Base-by-base conservation (phyloP, 92 coral and sea anemone genomes). In the Virgularia gustaviana region DNA sequence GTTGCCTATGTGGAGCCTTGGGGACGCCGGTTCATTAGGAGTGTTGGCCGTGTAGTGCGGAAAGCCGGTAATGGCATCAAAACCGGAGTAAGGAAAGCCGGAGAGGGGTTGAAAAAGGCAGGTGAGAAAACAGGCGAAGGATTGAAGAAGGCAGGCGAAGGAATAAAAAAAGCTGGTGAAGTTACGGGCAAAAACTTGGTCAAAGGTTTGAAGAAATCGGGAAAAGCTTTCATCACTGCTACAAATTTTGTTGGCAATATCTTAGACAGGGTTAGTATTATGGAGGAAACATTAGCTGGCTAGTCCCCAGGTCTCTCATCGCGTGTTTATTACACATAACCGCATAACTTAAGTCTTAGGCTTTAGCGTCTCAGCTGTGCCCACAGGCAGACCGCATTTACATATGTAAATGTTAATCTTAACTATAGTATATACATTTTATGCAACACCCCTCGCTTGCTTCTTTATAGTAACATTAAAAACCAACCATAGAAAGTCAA, bases 171-270 rank as follows among this genome's bases (percentile, higher is more conserved):
- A 23, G 55, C 72, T 1, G 57, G 56, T n/a, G 37, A 65, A 44
- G 72, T 65, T 2, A 42, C 55, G 4, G 72, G 72, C 1, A 65
- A 65, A 42, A 33, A 65, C 34, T 43, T 67, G 15, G 45, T 45
- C 23, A 67, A 67, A 67, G 74, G 74, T 42, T 47, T 67, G 16
- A 67, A 43, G 33, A 59, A 45, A 49, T 27, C 58, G 15, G 74
- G 74, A 49, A 67, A 67, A 29, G 74, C 74, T 11, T 47, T 67
- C 6, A 67, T 67, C 15, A 49, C 74, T 29, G 29, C 59, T n/a
- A 45, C 74, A 8, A 67, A 30, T 25, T 31, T 67, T 29, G 74
- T 67, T 49, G 52, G 56, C 29, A 59, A 67, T 49, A 67, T 67
- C 29, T 18, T 67, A 10, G 74, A 67, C 35, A 45, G 42, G 34